A percentile compares a stretch with the other conserved stretches of the same genome.
These are phyloP conservation scores for Carposina sasakii DNA, from an alignment of 1,140 invertebrate genomes.

Conservation along the genomic window DNA sequence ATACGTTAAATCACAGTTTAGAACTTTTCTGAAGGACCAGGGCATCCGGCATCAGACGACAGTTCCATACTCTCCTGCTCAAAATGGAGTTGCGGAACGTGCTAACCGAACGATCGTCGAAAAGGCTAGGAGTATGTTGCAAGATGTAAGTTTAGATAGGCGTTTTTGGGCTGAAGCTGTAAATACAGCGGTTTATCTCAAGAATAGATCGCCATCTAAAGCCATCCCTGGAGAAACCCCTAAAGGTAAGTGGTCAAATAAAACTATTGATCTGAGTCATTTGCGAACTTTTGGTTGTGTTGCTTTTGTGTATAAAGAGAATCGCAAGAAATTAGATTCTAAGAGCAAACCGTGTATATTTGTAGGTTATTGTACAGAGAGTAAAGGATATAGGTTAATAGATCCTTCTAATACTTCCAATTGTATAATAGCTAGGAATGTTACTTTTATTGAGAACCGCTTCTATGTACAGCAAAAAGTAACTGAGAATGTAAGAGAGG, in stretches of 20 bases:
- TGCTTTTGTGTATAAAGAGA: too few species aligned
- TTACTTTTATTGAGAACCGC: neutral
- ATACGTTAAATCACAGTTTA: neutral
- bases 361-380: slow-evolving; percentile 31
- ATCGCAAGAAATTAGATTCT: slow-evolving; percentile 28
- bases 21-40: neutral
- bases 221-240: slow-evolving; percentile 18
- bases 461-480: too few species aligned
- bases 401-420: too few species aligned
- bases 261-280: slow-evolving; percentile 35
- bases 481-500: too few species aligned
- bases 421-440: neutral
- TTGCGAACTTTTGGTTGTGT: slow-evolving; percentile 47
- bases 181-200: slow-evolving; percentile 3
- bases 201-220: slow-evolving; percentile 1
- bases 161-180: slow-evolving; percentile 6
- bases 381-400: slow-evolving; percentile 22
- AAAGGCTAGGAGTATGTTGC: neutral
- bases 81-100: slow-evolving; percentile 4
- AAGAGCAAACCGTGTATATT: slow-evolving; percentile 30
- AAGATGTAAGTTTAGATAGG: neutral
- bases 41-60: slow-evolving; percentile 6
- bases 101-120: slow-evolving; percentile 2
- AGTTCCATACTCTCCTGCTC: neutral
- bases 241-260: slow-evolving; percentile 38